phyloP scores from a whole-genome alignment of 2,113 vertebrate species.

The Strix aluco region DNA sequence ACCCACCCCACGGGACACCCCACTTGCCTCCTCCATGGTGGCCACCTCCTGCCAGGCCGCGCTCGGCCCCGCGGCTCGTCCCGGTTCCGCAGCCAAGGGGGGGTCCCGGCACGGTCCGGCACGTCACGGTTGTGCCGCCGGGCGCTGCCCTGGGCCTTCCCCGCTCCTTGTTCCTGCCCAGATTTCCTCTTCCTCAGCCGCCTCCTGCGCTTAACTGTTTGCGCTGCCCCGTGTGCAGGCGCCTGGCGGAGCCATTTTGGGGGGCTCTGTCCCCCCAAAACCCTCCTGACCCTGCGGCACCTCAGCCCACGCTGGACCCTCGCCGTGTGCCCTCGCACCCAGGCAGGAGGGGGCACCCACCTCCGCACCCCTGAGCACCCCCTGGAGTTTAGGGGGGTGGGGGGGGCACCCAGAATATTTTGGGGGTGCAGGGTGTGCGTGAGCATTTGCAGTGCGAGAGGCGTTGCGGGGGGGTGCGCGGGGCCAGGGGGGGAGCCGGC shows the following conservation, averaged over 20 bases:
- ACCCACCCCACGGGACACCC: rapidly evolving
- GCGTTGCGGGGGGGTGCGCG: neutral
- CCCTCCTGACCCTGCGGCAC: neutral
- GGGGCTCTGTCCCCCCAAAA: neutral
- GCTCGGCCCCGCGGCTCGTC: rapidly evolving
- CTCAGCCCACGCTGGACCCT: rapidly evolving
- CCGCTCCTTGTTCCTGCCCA: neutral
- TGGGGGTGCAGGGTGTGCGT: rapidly evolving
- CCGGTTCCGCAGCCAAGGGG: too few species aligned
- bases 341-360: neutral
- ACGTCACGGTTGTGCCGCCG: neutral
- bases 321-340: rapidly evolving
- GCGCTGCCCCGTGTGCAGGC: neutral
- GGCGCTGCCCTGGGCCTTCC: neutral
- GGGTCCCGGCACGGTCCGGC: neutral
- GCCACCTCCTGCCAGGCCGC: neutral
- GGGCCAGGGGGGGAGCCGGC: neutral
- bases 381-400: neutral
- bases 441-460: neutral
- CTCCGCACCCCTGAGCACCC: neutral
- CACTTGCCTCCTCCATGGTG: constrained; percentile 4
- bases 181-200: constrained; percentile 29
- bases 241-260: rapidly evolving
- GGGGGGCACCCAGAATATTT: too few species aligned
- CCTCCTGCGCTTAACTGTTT: neutral